Evolutionary conservation across 2,888 invertebrate species (phyloP).

Genomic region (Chrysina gloriosa): DNA sequence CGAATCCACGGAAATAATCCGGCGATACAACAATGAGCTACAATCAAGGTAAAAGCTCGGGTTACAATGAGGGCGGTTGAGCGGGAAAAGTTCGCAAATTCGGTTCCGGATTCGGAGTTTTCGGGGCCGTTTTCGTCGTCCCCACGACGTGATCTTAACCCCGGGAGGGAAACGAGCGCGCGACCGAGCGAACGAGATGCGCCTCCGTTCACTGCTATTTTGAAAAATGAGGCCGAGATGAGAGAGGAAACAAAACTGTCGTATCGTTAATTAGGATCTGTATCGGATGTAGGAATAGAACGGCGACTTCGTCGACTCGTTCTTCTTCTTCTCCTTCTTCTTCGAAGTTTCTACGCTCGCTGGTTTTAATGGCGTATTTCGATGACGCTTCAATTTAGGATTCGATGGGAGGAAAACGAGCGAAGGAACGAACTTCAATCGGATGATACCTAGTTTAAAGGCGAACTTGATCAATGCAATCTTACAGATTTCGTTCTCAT

Average conservation of each 20-base stretch:
- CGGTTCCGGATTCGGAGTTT: slow-evolving; percentile 45
- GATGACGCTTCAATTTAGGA: too few species aligned
- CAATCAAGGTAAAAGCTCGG: slow-evolving; percentile 58
- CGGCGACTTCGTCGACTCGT: too few species aligned
- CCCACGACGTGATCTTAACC: slow-evolving; percentile 24
- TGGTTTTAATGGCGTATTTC: too few species aligned
- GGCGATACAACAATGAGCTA: slow-evolving; percentile 56
- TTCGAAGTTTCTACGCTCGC: not conserved
- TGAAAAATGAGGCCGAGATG: not conserved
- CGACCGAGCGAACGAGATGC: not conserved
- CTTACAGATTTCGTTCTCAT: too few species aligned
- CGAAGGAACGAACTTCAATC: too few species aligned
- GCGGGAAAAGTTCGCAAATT: slow-evolving; percentile 54
- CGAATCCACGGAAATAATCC: slow-evolving; percentile 33
- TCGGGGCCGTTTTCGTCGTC: not conserved
- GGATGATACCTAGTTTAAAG: too few species aligned
- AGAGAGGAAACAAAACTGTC: not conserved
- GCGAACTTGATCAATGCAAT: too few species aligned
- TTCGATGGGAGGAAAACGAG: too few species aligned
- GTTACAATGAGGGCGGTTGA: slow-evolving; percentile 53
- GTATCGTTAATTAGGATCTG: slow-evolving; percentile 2
- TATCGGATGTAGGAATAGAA: not conserved
- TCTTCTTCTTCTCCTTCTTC: too few species aligned
- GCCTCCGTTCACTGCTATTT: not conserved
- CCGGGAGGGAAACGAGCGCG: not conserved